These are phyloP conservation scores for Molanna angustata DNA, from an alignment of 2,888 invertebrate genomes.

Conservation along the genomic window DNA sequence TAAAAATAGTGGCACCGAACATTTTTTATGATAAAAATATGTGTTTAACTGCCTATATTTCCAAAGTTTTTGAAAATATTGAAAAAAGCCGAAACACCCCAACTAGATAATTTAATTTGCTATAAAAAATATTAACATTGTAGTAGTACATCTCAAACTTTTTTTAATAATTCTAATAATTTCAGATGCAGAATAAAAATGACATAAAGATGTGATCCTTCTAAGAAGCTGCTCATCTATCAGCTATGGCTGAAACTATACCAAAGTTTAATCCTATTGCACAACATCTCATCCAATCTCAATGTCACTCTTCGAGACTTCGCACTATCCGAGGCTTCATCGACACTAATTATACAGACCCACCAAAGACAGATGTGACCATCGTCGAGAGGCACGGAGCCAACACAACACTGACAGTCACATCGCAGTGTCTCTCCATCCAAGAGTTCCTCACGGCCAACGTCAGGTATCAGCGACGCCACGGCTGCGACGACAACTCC, in stretches of 20 bases:
- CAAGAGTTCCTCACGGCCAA: constrained; percentile 15
- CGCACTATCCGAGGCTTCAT: neutral
- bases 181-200: too few relatives aligned
- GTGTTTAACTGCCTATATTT: too few relatives aligned
- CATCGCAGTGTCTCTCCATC: constrained; percentile 4
- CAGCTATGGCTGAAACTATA: constrained; percentile 5
- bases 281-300: neutral
- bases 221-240: too few relatives aligned
- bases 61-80: too few relatives aligned
- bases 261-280: neutral
- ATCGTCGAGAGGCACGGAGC: neutral
- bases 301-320: neutral
- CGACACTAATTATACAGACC: neutral
- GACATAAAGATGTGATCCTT: too few relatives aligned
- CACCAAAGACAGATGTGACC: constrained; percentile 5
- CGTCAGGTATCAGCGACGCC: neutral
- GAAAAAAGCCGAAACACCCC: too few relatives aligned
- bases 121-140: too few relatives aligned
- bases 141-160: too few relatives aligned
- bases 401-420: neutral
- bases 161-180: too few relatives aligned
- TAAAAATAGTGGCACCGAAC: too few relatives aligned
- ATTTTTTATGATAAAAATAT: too few relatives aligned
- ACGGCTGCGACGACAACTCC: neutral
- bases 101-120: too few relatives aligned